A percentile compares a stretch with the other conserved stretches of the same genome.
Conservation (phyloP, 1,140 invertebrate genomes). For the Melanaphis sacchari region DNA sequence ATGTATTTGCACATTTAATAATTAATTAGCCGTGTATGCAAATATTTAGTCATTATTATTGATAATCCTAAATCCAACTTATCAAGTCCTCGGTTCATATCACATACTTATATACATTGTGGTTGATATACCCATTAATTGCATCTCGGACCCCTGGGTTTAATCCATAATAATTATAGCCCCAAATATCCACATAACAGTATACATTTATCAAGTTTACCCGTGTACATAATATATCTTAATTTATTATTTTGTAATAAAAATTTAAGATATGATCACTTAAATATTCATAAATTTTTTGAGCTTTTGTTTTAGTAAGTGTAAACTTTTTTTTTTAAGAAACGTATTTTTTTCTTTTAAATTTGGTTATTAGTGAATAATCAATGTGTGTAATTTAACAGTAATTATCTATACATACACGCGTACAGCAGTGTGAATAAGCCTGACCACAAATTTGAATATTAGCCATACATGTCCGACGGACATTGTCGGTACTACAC, state of each 20-base stretch:
- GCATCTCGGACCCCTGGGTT: not conserved
- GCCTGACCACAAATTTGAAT: not conserved
- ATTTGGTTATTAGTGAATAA: not conserved
- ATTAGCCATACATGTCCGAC: not conserved
- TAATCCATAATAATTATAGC: constrained; percentile 1
- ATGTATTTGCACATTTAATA: not conserved
- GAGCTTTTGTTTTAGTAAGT: not conserved
- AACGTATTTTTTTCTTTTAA: too few species aligned
- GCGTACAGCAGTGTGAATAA: not conserved
- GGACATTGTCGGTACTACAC: not conserved
- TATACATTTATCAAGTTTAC: not conserved
- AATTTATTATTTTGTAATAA: not conserved
- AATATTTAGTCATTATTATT: not conserved
- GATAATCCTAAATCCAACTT: not conserved
- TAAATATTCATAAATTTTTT: not conserved
- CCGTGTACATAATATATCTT: not conserved
- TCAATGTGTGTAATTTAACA: not conserved
- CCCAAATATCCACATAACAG: not conserved
- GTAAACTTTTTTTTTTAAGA: not conserved
- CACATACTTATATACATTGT: not conserved
- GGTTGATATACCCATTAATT: not conserved
- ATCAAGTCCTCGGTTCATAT: not conserved
- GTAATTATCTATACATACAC: too few species aligned
- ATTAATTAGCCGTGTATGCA: not conserved
- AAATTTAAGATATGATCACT: not conserved